These are phyloP conservation scores for Poeciliopsis retropinna DNA, from an alignment of 2,113 vertebrate genomes.

Conservation along the genomic window DNA sequence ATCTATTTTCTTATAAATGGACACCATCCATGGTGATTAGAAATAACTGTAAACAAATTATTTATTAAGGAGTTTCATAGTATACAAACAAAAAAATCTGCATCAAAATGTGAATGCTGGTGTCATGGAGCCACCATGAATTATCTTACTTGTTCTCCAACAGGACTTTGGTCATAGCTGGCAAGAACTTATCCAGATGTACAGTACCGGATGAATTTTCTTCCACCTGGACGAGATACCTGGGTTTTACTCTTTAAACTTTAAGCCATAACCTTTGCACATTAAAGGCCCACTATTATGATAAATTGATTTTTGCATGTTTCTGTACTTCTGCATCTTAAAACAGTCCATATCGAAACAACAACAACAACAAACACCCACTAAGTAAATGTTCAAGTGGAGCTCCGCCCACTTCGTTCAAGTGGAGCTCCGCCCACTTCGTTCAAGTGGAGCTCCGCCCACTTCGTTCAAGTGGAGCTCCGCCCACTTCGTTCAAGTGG, in stretches of 20 bases:
- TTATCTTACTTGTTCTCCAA: slow-evolving; percentile 82
- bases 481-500: too few species aligned
- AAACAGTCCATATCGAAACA: too few species aligned
- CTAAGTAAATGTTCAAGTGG: too few species aligned
- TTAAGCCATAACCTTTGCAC: not conserved
- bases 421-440: too few species aligned
- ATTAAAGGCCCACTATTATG: not conserved
- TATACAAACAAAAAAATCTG: not conserved
- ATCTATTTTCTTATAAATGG: too few species aligned
- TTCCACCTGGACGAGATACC: slow-evolving; percentile 81
- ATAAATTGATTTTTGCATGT: too few species aligned
- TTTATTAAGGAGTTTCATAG: not conserved
- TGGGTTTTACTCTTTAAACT: not conserved
- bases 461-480: too few species aligned
- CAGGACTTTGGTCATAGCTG: slow-evolving; percentile 87
- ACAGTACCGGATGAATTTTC: slow-evolving; percentile 87
- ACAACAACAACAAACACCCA: too few species aligned
- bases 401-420: too few species aligned
- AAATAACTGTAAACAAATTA: not conserved
- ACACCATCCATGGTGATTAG: not conserved
- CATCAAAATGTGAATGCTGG: not conserved
- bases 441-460: too few species aligned
- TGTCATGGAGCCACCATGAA: not conserved
- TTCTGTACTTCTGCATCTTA: too few species aligned
- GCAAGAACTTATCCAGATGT: slow-evolving; percentile 89